Evolutionary conservation across 2,888 invertebrate species (phyloP), one percentile per base, ranked within the genome.

Genomic region (Hedychridium roseum): DNA sequence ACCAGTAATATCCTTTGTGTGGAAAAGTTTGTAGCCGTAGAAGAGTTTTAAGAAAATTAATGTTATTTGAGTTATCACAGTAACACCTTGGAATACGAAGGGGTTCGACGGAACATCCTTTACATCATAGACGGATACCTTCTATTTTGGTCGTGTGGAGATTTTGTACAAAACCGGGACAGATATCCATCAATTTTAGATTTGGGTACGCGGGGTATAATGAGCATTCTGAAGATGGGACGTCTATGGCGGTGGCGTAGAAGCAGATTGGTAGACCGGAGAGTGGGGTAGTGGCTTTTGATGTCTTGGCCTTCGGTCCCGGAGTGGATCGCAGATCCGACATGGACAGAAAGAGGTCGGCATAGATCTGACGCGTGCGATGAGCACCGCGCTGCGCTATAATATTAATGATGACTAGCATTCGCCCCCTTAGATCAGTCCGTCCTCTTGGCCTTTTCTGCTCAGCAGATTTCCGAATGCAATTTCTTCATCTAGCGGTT

Each of bases 341-440:
- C 55, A 52, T 52, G 64, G 64, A 66, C 64, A 68, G 65, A 67
- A 67, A 69, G 70, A 70, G 69, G 70, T 68, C 74, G 74, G 72
- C 71, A 68, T 70, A 74, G 73, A 74, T 73, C 73, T 73, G 74
- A 74, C 69, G 73, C 59, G 62, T 52, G 64, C 66, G 71, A 70
- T 66, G 70, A 66, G 64, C 70, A 66, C 59, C 69, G 66, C 61
- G 64, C 43, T 48, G 66, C 58, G 63, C 64, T 64, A 57, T 70
- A 71, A 74, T 73, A 75, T 75, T 75, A 74, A 75, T 74, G 74
- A 75, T 74, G 67, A 67, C 70, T 68, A 54, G 67, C 57, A n/a
- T n/a, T 54, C 40, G 49, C 45, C 53, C 51, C 54, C 49, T 43
- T 52, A 53, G 51, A 52, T n/a, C n/a, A n/a, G n/a, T n/a, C n/a